Evolutionary conservation across 2,888 invertebrate genomes (phyloP).

Genomic region (Germaria angustata): DNA sequence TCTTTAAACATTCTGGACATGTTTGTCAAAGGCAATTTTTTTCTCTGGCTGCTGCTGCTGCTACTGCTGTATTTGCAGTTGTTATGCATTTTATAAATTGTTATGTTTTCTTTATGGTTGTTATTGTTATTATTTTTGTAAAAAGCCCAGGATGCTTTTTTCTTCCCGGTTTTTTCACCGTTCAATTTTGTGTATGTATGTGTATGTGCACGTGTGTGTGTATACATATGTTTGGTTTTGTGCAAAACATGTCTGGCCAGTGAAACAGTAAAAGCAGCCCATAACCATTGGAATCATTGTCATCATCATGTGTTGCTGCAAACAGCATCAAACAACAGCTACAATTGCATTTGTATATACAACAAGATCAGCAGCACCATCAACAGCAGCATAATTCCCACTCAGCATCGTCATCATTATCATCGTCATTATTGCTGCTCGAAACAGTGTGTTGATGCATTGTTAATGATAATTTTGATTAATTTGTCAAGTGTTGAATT

Average conservation of each 20-base stretch:
- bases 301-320: constrained; percentile 35
- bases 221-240: constrained; percentile 1
- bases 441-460: constrained; percentile 67
- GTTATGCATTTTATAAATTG: constrained; percentile 67
- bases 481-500: constrained; percentile 68
- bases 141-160: constrained; percentile 39
- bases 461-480: constrained; percentile 68
- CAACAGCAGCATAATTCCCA: constrained; percentile 23
- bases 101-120: constrained; percentile 66
- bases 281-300: constrained; percentile 56
- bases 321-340: constrained; percentile 34
- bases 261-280: constrained; percentile 44
- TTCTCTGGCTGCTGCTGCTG: constrained; percentile 11
- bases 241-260: constrained; percentile 53
- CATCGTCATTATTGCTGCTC: constrained; percentile 42
- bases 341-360: constrained; percentile 34
- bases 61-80: constrained; percentile 53
- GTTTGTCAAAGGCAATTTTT: constrained; percentile 41
- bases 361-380: constrained; percentile 35
- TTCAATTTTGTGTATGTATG: constrained; percentile 5
- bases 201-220: not conserved
- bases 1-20: constrained; percentile 54
- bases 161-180: constrained; percentile 26
- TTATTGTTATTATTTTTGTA: constrained; percentile 60
- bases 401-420: constrained; percentile 17